Evolutionary conservation across 35 echinoderm and acorn worm genomes (phyloP).

Genomic region (Heliocidaris erythrogramma): DNA sequence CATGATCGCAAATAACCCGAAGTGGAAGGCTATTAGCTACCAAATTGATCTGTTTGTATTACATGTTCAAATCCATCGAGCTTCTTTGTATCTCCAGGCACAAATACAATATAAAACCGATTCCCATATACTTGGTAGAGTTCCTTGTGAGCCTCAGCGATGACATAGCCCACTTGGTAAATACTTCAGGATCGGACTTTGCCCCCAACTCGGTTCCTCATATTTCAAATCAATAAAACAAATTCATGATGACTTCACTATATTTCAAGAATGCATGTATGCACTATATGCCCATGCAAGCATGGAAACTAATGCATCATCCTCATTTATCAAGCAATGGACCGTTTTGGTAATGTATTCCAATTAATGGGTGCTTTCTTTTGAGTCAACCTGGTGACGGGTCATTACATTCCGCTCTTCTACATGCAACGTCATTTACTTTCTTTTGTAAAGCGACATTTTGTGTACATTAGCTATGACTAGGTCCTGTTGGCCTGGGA

Average conservation of each 20-base stretch:
- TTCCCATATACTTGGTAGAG: background rate
- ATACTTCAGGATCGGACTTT: background rate
- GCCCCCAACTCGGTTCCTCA: background rate
- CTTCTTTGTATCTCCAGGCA: background rate
- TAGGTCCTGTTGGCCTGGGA: too few relatives aligned
- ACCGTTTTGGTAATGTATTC: background rate
- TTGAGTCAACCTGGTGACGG: background rate
- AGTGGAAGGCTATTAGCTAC: background rate
- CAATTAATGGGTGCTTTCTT: background rate
- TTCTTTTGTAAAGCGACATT: too few relatives aligned
- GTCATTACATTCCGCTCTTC: background rate
- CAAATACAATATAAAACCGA: background rate
- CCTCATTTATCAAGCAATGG: background rate
- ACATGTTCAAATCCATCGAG: background rate
- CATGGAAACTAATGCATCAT: background rate
- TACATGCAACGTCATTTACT: too few relatives aligned
- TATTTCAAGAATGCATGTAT: background rate
- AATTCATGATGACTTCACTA: slow-evolving; percentile 10
- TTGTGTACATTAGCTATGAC: too few relatives aligned
- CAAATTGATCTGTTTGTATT: background rate
- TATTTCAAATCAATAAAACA: background rate
- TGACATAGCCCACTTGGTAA: background rate
- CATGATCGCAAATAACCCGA: background rate
- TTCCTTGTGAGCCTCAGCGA: background rate
- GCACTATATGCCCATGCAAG: background rate